Base-by-base conservation (phyloP, 2,888 invertebrate genomes). In the Schrankia costaestrigalis region DNA sequence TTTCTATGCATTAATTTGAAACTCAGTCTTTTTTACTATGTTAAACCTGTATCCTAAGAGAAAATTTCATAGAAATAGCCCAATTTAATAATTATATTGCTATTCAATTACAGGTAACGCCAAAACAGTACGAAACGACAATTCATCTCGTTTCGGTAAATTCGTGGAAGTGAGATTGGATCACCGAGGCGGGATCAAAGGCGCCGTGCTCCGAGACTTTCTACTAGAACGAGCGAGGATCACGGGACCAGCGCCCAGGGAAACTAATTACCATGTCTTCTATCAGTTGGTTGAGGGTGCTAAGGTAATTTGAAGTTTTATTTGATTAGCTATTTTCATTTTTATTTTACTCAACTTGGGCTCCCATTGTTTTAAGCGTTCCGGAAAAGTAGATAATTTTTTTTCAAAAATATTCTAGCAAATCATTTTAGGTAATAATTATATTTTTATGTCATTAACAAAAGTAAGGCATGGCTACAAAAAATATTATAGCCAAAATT, bases 151-250 rank as follows among this genome's bases (percentile, higher is more conserved):
- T 6, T 97, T 97, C 78, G 97, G 97, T n/a, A 97, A 97, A 82
- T 97, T 97, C 74, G 97, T 97, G 90, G 97, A 97, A 82, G 95
- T 97, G 4, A 95, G 97, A 67, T 93, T 97, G 71, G 97, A 97
- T 82, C 91, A 91, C 43, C 92, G 94, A 57, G 95, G 95, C 86
- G 94, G 94, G 81, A 97, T 97, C 63, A 94, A 94, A 54, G 97
- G 97, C 10, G 97, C 97, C 59, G 95, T 97, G 44, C 93, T 97
- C 31, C 93, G 97, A 68, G 97, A 97, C 78, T 97, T 97, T 73
- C 87, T 97, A 31, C 85, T 97, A 43, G 97, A 97, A 72, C 94
- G 97, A 65, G 96, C 96, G 11, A 90, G 97, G 49, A 95, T 97
- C 64, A 97, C 96, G 0, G 96, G 96, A 62, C 97, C 97, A 56